These are phyloP conservation scores for Limnephilus rhombicus DNA, from an alignment of 2,888 invertebrate genomes.

Conservation along the genomic window DNA sequence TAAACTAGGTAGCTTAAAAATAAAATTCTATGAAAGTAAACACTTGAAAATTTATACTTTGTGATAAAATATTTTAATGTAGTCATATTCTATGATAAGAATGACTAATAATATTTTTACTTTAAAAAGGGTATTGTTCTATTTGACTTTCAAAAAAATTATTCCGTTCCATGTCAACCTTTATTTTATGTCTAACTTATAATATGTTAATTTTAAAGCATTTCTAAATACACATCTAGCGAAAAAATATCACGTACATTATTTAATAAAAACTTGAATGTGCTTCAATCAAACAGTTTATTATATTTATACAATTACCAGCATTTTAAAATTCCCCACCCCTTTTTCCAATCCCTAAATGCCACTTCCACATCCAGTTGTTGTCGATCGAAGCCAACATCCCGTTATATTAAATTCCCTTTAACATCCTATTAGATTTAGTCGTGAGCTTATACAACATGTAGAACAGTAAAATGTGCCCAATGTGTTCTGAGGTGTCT, in stretches of 20 bases:
- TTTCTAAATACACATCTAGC: too few relatives aligned
- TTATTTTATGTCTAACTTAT: neutral
- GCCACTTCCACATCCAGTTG: conserved; percentile 4
- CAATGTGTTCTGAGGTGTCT: conserved; percentile 62
- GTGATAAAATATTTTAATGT: neutral
- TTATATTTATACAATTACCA: neutral
- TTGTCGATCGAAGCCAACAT: conserved; percentile 45
- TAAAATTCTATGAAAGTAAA: neutral
- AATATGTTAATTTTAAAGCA: too few relatives aligned
- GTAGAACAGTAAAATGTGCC: conserved; percentile 60
- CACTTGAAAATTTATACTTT: neutral
- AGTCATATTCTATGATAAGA: neutral
- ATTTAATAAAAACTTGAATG: neutral
- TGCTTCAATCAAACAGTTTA: neutral
- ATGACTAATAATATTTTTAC: neutral
- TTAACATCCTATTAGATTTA: conserved; percentile 61
- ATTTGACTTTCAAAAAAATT: neutral
- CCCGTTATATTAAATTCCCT: conserved; percentile 65
- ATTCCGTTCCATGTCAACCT: neutral
- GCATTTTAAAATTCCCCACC: neutral
- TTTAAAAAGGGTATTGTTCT: neutral
- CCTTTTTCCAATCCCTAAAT: neutral
- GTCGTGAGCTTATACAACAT: conserved; percentile 51
- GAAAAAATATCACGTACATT: neutral
- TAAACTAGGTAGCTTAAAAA: neutral